Evolutionary conservation across 2,113 vertebrate genomes (phyloP), one percentile per base, ranked within the genome.

Genomic region (Camelus bactrianus): DNA sequence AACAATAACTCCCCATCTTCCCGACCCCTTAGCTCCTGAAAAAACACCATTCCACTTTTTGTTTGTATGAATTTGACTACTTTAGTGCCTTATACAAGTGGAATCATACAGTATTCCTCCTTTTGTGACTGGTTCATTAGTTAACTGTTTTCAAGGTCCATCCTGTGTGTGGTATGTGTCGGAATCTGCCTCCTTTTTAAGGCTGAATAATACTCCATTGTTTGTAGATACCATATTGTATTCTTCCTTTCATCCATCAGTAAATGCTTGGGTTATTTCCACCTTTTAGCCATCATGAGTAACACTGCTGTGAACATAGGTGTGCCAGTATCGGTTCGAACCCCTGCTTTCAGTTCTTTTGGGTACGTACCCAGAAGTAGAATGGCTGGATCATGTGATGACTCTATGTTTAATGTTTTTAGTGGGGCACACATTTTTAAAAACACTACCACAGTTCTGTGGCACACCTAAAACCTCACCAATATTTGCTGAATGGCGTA

Each of bases 361-460:
- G 32, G n/a, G 7, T 65, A 3, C 20, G 7, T 79, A 3, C 22
- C 52, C 26, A 76, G 58, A 67, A 60, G 17, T 81, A 9, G 17
- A 80, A 69, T 79, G 83, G 28, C 32, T 77, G 32, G n/a, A 62
- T 64, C 35, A 35, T 73, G 28, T 28, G 20, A 9, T 75, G 60
- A 94, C n/a, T 93, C 52, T 75, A 10, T 89, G 48, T 93, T 77
- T 65, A 90, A 32, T 32, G 56, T 76, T 88, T 86, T 81, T 28
- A 94, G 42, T 17, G 8, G 10, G 65, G 3, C 22, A 72, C 15
- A 64, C 17, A 42, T 70, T 87, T 24, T 3, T 79, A 94, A 56
- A 93, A 79, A 17, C 3, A 73, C 22, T 85, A 58, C 32, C 35
- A 50, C 26, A 58, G 19, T 72, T 92, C 62, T 46, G 26, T 54